Evolutionary conservation across 2,113 vertebrate species (phyloP), one percentile per base, ranked within the genome.

Genomic region (Pomatostomus ruficeps): DNA sequence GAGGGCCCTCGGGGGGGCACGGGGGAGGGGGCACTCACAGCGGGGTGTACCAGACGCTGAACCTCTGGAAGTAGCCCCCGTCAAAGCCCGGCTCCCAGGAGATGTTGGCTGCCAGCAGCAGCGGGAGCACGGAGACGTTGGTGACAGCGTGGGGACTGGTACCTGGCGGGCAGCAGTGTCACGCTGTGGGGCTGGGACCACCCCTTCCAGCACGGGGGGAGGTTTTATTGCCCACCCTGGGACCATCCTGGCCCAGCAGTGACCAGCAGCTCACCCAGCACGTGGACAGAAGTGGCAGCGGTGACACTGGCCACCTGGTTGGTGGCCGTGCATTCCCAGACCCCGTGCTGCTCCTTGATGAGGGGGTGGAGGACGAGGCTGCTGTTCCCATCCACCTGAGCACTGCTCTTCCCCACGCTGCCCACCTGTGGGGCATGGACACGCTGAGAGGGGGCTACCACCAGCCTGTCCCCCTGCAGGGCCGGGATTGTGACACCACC

Each of bases 81-180:
- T 99, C 99, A 78, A 99, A 99, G 7, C 99, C 99, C 0, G 99
- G 98, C 65, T 98, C 98, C 99, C 99, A 99, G 93, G 98, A 99
- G 74, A 99, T 96, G 40, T 99, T 99, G 80, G 98, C 98, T 26
- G 98, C 98, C 92, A 98, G 97, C 76, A 98, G 97, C 61, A 99
- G 98, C 0, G 98, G 96, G 49, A 95, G 96, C 85, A 99, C 98
- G 0, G 97, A 98, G 66, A 99, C 98, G 0, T 98, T 98, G 85
- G 97, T 98, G 71, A 98, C 98, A 12, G 93, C 96, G 2, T 99
- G 99, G 66, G 99, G 99, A 52, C 99, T 99, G 93, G 99, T 99
- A 40, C 99, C 99, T 99, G 92, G 52, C 1, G 10, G 33, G 46
- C 80, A 29, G 49, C 88, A 20, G 14, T 3, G 6, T 43, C 42